Conservation (phyloP, 2,888 invertebrate genomes). For the Chaetoderma sp. region DNA sequence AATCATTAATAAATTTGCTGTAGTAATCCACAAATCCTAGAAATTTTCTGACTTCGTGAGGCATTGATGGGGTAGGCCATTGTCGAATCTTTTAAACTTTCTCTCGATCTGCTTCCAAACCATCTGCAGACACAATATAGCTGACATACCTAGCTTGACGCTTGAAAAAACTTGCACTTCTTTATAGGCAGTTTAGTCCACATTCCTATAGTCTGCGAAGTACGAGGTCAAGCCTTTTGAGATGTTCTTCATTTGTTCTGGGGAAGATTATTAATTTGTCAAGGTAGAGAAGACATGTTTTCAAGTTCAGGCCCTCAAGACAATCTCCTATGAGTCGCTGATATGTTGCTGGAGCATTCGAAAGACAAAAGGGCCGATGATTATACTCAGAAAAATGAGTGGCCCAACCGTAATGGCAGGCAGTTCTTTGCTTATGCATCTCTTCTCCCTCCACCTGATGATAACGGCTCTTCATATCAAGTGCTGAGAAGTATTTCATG, state of each 20-base stretch:
- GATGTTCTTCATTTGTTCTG: neutral
- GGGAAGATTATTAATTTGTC: neutral
- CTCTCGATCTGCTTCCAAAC: neutral
- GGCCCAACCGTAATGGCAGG: neutral
- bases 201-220: neutral
- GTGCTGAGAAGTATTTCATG: neutral
- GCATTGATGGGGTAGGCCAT: neutral
- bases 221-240: neutral
- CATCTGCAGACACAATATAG: neutral
- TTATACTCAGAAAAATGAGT: neutral
- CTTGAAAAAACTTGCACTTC: neutral
- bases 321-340: neutral
- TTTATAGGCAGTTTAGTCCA: neutral
- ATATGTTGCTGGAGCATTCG: neutral
- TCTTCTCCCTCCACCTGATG: neutral
- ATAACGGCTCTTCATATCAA: slow-evolving; percentile 8
- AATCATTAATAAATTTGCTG: neutral
- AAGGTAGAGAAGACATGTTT: neutral
- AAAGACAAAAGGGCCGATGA: neutral
- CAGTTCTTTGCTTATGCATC: neutral
- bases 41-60: neutral
- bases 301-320: neutral
- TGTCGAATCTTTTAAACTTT: neutral
- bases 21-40: slow-evolving; percentile 1
- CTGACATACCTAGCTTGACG: neutral